Evolutionary conservation across 2,888 invertebrate species (phyloP), one percentile per base, ranked within the genome.

Genomic region (Eristalis tenax): DNA sequence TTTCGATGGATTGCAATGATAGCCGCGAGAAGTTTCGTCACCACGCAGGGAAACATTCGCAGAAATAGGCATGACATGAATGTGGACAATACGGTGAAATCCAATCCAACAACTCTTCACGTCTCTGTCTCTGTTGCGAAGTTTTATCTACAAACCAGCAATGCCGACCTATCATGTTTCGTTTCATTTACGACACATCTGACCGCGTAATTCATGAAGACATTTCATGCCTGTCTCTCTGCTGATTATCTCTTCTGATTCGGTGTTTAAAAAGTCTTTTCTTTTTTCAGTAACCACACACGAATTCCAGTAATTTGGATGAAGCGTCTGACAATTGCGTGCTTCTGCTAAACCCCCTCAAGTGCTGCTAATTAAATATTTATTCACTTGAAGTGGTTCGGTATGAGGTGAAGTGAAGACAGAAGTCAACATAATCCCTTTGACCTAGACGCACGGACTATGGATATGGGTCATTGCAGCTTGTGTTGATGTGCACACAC

Each of bases 351-450:
- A 50, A 50, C 50, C 66, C 73, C 23, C 71, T 73, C 73, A 73
- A 80, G 79, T 73, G 79, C 35, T 66, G 56, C 65, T 32, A 66
- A 79, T 71, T 80, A 59, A 66, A 80, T 80, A 61, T 80, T 65
- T 57, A 50, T 32, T 23, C 23, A 59, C 35, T n/a, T 8, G 4
- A 35, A 10, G 22, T 38, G 15, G 38, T 4, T 28, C 11, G 40
- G 23, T 50, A 22, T 15, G 32, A 8, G 13, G 4, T 1, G 38
- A 22, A 15, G 32, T 13, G 61, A 13, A 64, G 32, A 40, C 38
- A 70, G 56, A 56, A 38, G 78, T 64, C 70, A 70, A 50, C 69
- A 77, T 77, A 77, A 77, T 69, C 23, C 32, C 38, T 70, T 15
- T 64, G 70, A 78, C 70, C 70, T 70, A 61, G 11, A 61, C 59